A percentile compares a stretch with the other conserved stretches of the same genome.
These are phyloP conservation scores for Drosophila jambulina DNA, from an alignment of 1,140 invertebrate genomes.

Conservation along the genomic window DNA sequence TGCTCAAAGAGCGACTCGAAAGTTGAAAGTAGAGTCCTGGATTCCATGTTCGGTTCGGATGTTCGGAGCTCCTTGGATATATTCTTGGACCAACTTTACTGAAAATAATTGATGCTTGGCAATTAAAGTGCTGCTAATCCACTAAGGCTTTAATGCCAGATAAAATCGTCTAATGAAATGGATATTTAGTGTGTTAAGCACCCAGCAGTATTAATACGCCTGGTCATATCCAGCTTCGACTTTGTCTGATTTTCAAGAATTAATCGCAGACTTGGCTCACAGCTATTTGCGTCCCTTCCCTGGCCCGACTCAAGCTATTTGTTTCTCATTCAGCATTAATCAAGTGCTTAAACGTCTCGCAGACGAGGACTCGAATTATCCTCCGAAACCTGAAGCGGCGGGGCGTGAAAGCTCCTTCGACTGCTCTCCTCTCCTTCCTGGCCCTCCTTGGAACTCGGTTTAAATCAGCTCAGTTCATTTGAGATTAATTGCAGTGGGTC, in stretches of 20 bases:
- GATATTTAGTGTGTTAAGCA: slow-evolving; percentile 6
- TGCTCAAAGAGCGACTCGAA: not conserved
- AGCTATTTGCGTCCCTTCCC: slow-evolving; percentile 8
- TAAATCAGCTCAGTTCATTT: slow-evolving; percentile 65
- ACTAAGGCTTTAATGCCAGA: not conserved
- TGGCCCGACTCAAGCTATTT: slow-evolving; percentile 6
- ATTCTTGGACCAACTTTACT: not conserved
- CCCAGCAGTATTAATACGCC: slow-evolving; percentile 1
- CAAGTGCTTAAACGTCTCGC: slow-evolving; percentile 52
- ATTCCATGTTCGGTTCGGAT: not conserved
- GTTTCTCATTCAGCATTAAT: slow-evolving; percentile 60
- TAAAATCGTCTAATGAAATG: slow-evolving; percentile 1
- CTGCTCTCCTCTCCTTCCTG: not conserved
- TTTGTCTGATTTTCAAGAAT: slow-evolving; percentile 23
- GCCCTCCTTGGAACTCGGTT: slow-evolving; percentile 9
- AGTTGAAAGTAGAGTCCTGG: no score
- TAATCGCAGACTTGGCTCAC: slow-evolving; percentile 30
- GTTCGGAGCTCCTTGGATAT: not conserved
- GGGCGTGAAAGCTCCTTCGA: slow-evolving; percentile 58
- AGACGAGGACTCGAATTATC: slow-evolving; percentile 17
- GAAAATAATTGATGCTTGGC: not conserved
- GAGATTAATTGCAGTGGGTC: slow-evolving; percentile 67
- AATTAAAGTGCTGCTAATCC: not conserved
- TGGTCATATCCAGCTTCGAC: slow-evolving; percentile 10
- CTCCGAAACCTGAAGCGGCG: slow-evolving; percentile 44